These are phyloP conservation scores for Phalloptychus januarius DNA, from an alignment of 2,797 vertebrate genomes.

Conservation along the genomic window DNA sequence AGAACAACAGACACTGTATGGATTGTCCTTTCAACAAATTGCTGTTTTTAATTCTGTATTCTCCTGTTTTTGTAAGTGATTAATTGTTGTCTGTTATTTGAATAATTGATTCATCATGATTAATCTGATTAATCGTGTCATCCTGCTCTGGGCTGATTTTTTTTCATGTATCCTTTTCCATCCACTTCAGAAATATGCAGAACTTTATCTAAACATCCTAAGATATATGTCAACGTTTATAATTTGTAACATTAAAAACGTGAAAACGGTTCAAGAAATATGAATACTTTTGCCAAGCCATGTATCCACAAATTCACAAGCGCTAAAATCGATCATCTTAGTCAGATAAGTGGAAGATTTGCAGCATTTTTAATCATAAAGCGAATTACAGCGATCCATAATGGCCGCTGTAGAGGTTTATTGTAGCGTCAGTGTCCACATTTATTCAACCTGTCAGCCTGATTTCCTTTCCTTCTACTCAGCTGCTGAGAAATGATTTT, in stretches of 20 bases:
- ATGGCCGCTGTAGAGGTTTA: conserved; percentile 47
- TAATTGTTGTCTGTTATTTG: too few relatives aligned
- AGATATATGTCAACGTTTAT: background rate
- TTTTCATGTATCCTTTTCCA: background rate
- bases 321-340: background rate
- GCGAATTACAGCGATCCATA: conserved; percentile 48
- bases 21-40: too few relatives aligned
- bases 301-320: background rate
- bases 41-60: too few relatives aligned
- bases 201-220: background rate
- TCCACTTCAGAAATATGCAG: background rate
- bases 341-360: conserved; percentile 42
- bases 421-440: conserved; percentile 25
- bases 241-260: background rate
- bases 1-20: too few relatives aligned
- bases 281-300: background rate
- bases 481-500: conserved; percentile 33
- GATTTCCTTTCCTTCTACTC: conserved; percentile 13
- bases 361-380: conserved; percentile 41
- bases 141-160: background rate
- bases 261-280: background rate
- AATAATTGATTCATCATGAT: too few relatives aligned
- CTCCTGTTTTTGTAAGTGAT: background rate
- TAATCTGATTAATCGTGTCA: background rate
- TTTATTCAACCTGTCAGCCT: conserved; percentile 47